phyloP scores from a whole-genome alignment of 2,888 invertebrate genomes.

The Diaprepes abbreviatus region DNA sequence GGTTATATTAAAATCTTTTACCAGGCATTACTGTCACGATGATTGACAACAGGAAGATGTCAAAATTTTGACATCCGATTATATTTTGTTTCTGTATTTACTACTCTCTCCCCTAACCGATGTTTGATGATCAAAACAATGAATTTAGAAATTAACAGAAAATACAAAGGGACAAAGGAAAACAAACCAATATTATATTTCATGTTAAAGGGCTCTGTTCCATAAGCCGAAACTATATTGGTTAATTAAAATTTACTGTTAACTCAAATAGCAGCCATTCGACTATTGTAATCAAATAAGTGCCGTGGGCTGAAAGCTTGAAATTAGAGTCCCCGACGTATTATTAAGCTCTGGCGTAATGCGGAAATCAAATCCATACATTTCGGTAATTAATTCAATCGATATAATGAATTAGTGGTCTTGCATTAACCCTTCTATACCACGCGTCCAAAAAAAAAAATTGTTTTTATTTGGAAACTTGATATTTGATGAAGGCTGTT shows the following conservation, averaged over 20 bases:
- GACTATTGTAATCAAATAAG: constrained; percentile 23
- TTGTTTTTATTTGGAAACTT: too few relatives aligned
- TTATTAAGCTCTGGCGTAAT: constrained; percentile 15
- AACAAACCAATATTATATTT: constrained; percentile 11
- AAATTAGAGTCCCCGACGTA: constrained; percentile 15
- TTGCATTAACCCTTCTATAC: neutral
- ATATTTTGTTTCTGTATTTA: too few relatives aligned
- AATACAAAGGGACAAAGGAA: constrained; percentile 2
- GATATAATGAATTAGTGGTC: neutral
- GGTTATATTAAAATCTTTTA: too few relatives aligned
- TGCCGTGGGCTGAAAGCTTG: constrained; percentile 17
- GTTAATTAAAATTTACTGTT: constrained; percentile 23
- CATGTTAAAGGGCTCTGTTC: neutral
- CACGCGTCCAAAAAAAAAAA: too few relatives aligned
- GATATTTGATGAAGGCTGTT: too few relatives aligned
- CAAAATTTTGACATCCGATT: too few relatives aligned
- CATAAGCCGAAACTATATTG: constrained; percentile 3
- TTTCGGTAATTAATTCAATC: constrained; percentile 23
- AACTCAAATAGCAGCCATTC: constrained; percentile 14
- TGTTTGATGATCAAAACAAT: too few relatives aligned
- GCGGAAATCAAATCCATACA: constrained; percentile 18
- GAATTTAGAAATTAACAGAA: neutral
- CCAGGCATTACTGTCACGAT: too few relatives aligned
- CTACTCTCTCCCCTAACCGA: too few relatives aligned
- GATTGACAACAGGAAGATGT: too few relatives aligned